These are phyloP conservation scores for Peromyscus polionotus DNA, from an alignment of 2,113 vertebrate genomes.

Conservation along the genomic window DNA sequence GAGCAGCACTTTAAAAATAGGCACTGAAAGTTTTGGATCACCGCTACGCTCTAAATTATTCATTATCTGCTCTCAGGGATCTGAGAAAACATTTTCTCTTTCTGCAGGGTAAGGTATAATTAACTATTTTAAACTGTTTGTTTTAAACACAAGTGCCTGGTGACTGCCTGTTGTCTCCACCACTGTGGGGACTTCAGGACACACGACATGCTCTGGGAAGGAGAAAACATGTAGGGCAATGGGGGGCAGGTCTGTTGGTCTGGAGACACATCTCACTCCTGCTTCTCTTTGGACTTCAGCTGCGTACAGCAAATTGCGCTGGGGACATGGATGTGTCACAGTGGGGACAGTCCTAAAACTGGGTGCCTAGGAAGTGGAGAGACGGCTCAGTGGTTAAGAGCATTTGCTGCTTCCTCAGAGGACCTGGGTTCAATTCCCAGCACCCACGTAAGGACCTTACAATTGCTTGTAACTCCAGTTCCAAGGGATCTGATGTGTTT, in stretches of 20 bases:
- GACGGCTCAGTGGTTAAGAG: neutral
- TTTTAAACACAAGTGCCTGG: slow-evolving; percentile 53
- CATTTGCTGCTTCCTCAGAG: neutral
- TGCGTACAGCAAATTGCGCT: neutral
- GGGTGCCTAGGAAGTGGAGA: neutral
- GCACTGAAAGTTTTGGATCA: neutral
- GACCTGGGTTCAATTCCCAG: neutral
- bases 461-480: neutral
- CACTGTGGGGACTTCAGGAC: neutral
- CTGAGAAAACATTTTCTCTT: slow-evolving; percentile 48
- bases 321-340: neutral
- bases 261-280: neutral
- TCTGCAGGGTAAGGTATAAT: slow-evolving; percentile 13
- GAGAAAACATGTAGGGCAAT: neutral
- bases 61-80: slow-evolving; percentile 21
- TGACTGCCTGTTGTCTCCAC: neutral
- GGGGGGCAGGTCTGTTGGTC: accelerated
- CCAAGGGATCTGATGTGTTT: neutral
- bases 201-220: neutral
- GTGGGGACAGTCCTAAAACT: neutral
- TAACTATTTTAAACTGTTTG: slow-evolving; percentile 66
- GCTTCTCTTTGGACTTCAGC: neutral
- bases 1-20: slow-evolving; percentile 59
- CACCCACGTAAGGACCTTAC: neutral
- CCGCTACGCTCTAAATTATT: slow-evolving; percentile 19